phyloP scores from a whole-genome alignment of 2,113 vertebrate genomes.

The Eira barbara region DNA sequence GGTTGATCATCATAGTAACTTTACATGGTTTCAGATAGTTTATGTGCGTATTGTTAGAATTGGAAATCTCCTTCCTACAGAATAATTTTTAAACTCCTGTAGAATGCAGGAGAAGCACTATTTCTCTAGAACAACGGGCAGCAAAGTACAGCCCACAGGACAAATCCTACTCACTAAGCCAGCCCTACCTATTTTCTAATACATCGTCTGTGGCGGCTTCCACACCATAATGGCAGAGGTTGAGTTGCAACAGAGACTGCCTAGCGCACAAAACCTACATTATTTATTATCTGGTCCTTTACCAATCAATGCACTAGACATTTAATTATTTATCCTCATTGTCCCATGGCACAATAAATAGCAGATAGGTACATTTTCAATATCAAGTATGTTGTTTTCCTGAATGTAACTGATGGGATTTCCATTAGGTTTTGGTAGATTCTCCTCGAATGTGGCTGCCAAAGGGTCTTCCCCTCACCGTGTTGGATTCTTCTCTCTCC shows the following conservation, averaged over 20 bases:
- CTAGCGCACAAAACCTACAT: not conserved
- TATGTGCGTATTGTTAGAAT: not conserved
- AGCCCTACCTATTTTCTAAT: not conserved
- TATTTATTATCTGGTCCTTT: conserved; percentile 2
- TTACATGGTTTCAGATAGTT: not conserved
- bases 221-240: not conserved
- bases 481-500: not conserved
- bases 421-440: not conserved
- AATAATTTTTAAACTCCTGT: not conserved
- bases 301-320: not conserved
- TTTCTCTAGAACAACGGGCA: not conserved
- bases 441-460: not conserved
- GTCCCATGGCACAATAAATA: not conserved
- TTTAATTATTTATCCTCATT: conserved; percentile 18
- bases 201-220: not conserved
- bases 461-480: not conserved
- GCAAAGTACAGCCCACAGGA: not conserved
- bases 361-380: not conserved
- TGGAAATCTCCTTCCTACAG: not conserved
- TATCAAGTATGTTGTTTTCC: not conserved
- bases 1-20: not conserved
- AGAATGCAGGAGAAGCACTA: conserved; percentile 13
- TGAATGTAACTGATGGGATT: not conserved
- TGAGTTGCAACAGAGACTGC: not conserved
- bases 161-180: not conserved